Evolutionary conservation across 2,797 vertebrate genomes (phyloP).

Genomic region (Pampus argenteus): DNA sequence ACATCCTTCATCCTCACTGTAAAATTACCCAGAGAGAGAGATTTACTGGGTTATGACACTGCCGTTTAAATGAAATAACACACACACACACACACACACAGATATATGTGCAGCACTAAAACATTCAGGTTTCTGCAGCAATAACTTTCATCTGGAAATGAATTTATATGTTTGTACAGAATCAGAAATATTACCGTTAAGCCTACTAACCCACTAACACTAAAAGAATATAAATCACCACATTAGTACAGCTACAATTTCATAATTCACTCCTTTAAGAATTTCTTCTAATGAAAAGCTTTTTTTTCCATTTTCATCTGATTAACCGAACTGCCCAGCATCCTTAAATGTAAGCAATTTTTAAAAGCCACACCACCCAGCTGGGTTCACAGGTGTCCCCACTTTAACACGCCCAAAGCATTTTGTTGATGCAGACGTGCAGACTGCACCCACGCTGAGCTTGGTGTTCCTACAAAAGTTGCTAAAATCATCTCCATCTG

Average conservation of each 20-base stretch:
- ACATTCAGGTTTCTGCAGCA: conserved; percentile 28
- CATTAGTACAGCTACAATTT: conserved; percentile 34
- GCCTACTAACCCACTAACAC: conserved; percentile 9
- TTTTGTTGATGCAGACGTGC: conserved; percentile 44
- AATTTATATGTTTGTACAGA: conserved; percentile 8
- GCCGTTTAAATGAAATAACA: conserved; percentile 25
- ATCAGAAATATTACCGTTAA: conserved; percentile 32
- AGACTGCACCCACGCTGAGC: conserved; percentile 36
- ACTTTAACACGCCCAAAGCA: conserved; percentile 44
- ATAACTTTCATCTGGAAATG: conserved; percentile 31
- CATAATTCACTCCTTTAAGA: conserved; percentile 27
- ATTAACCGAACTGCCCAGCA: conserved; percentile 30
- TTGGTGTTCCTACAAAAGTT: conserved; percentile 10
- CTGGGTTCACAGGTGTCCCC: conserved; percentile 42
- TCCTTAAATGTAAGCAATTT: conserved; percentile 48
- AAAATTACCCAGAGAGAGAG: conserved; percentile 58
- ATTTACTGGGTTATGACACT: conserved; percentile 56
- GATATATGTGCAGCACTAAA: too few species aligned
- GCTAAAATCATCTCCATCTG: conserved; percentile 32
- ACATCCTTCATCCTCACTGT: conserved; percentile 53
- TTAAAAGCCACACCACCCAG: conserved; percentile 40
- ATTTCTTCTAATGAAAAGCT: conserved; percentile 36
- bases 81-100: too few species aligned
- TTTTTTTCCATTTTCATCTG: conserved; percentile 14
- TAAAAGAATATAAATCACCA: conserved; percentile 48